These are phyloP conservation scores for Rallus limicola DNA, from an alignment of 2,113 vertebrate species.

Conservation along the genomic window DNA sequence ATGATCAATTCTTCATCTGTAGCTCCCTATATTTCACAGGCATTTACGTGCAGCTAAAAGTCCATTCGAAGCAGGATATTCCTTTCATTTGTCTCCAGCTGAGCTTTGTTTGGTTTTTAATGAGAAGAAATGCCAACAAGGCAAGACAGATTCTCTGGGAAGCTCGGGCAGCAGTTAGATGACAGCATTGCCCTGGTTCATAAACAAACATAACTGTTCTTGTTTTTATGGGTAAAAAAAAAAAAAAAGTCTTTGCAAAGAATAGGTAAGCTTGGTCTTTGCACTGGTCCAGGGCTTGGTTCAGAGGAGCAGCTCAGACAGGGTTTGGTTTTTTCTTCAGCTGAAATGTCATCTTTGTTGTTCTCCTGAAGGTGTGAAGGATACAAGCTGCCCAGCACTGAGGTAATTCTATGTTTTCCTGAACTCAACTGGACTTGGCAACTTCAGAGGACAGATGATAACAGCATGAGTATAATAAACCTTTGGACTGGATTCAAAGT, in stretches of 20 bases:
- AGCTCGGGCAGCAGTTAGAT: background rate
- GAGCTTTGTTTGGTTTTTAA: background rate
- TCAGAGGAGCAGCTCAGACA: background rate
- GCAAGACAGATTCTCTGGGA: background rate
- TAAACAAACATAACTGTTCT: background rate
- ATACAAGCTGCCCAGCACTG: background rate
- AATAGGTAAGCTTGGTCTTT: background rate
- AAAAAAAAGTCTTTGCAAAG: background rate
- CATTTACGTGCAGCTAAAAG: background rate
- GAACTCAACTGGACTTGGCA: background rate
- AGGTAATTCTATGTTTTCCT: background rate
- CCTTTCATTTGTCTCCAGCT: constrained; percentile 3
- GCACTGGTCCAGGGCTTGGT: background rate
- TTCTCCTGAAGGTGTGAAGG: background rate
- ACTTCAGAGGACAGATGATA: background rate
- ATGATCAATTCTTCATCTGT: background rate
- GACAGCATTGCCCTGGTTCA: background rate
- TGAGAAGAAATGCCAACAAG: background rate
- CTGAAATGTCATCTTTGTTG: background rate
- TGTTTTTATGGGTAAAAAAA: background rate
- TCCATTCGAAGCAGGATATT: background rate
- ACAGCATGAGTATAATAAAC: background rate
- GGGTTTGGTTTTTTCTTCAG: background rate
- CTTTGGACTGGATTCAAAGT: background rate
- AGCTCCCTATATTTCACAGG: background rate